Base-by-base conservation (phyloP, 2,888 invertebrate genomes). In the Crepidodera aurea region DNA sequence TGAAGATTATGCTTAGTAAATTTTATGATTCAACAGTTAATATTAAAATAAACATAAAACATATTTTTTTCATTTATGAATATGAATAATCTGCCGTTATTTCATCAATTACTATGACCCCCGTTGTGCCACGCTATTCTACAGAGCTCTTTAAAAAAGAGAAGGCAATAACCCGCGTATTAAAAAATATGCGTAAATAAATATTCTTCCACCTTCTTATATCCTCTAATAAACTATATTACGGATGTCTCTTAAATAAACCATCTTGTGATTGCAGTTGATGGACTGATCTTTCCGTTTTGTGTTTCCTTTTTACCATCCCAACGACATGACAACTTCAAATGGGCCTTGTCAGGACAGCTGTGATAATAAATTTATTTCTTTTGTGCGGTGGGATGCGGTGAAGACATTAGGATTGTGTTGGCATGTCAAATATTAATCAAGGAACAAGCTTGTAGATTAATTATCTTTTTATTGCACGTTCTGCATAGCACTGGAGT, bases 351-450 rank as follows among this genome's bases (percentile, higher is more conserved):
- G 27, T 27, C 50, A 40, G 29, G 51, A 46, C 59, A 59, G 51
- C 51, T 59, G 51, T 37, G 34, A 59, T 44, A 59, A 59, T 25
- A 59, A 51, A 59, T 53, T 46, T 46, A 34, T 53, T 40, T 53
- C 25, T 40, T 53, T 40, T 39, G 27, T 40, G 27, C 22, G 40
- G 40, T 53, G 15, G 37, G 13, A 39, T 1, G 39, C 22, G 22
- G 63, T 58, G 56, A 53, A 55, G 59, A 65, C 59, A 62, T 57
- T 60, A 64, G 37, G 25, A 27, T 55, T 27, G 55, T 37, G 37
- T 37, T 15, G 37, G 15, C 37, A 12, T 7, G 37, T 37, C 37
- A 37, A 37, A 37, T 29, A 29, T 37, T 37, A 32, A 32, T 32
- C 32, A 32, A 32, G 32, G 10, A 32, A 32, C 22, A 2, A 22